Evolutionary conservation across 2,797 vertebrate species (phyloP), one percentile per base, ranked within the genome.

Genomic region (Accipiter minullus): DNA sequence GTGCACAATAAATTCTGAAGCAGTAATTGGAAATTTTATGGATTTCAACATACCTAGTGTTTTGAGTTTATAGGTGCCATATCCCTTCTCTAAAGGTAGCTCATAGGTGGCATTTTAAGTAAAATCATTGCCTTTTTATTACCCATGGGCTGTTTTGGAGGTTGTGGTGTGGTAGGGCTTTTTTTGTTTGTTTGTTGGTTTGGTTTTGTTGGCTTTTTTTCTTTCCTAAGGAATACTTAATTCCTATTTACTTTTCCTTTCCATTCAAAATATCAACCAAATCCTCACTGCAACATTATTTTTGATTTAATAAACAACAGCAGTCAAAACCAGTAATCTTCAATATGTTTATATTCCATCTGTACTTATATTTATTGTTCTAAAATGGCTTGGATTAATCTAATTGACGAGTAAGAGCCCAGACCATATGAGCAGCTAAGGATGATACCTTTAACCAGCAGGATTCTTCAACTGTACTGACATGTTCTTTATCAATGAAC

Each of bases 21-120:
- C 97, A 97, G 97, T 98, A 98, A 98, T 98, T 98, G 98, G 98
- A 98, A 98, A 98, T 98, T 98, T 98, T 98, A 98, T 98, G 97
- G 93, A 97, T 98, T 98, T 96, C 79, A 95, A 77, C 97, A 97
- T 98, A 98, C 97, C 98, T 98, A 97, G 80, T 85, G 67, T 95
- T 94, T 93, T 96, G 96, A 92, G 87, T 98, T 97, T 97, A 92
- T 97, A 98, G 97, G 97, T 98, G 75, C 53, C 59, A 79, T 95
- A 95, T 97, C 94, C 90, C 62, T 75, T 96, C 90, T 82, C 86
- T 85, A 96, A 93, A 98, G 95, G 97, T 98, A 98, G 81, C 86
- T 93, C 79, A 79, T 76, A 94, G 81, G 94, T 98, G 73, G 52
- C 31, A 85, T 93, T 95, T 66, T 91, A 90, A 87, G 83, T 86